Evolutionary conservation across 2,888 invertebrate genomes (phyloP), one percentile per base, ranked within the genome.

Genomic region (Temnothorax rugatulus): DNA sequence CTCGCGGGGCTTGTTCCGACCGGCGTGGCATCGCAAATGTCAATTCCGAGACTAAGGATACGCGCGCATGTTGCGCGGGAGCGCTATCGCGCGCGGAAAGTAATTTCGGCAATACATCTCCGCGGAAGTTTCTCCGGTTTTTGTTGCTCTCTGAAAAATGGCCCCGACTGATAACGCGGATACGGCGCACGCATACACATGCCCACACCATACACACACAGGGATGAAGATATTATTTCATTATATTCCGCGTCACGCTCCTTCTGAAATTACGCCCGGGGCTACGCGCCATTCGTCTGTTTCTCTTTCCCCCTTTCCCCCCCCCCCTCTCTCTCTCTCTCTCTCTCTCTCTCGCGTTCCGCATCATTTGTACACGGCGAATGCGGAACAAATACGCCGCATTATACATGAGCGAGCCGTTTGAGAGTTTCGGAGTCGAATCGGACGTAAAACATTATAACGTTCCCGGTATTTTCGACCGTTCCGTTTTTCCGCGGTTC

Each of bases 221-320:
- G 64, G 75, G 50, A 76, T 76, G 64, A 76, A 76, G 75, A 76
- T 76, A 76, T 76, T 76, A 76, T 76, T 76, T 76, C 75, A 64
- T 76, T 76, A 76, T 64, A 76, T 76, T 76, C 75, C 64, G 38
- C 75, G 75, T 63, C 75, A 75, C 75, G 75, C 75, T 75, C 75
- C 75, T 75, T 63, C 63, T 75, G 63, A 47, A 63, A 75, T 75
- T 75, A 75, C 47, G 75, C 63, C 38, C 47, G 61, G 63, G 63
- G 63, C 47, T 75, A 50, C 75, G 47, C 63, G 75, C 50, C 75
- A 75, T 75, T 75, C 63, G 64, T 75, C 63, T n/a, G 38, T 57
- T 50, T 50, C 64, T 50, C 75, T 64, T 25, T 52, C n/a, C 18
- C n/a, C 18, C 52, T 38, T n/a, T 69, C n/a, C n/a, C 18, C n/a